phyloP scores from a whole-genome alignment of 2,113 vertebrate genomes.

The Axis porcinus region DNA sequence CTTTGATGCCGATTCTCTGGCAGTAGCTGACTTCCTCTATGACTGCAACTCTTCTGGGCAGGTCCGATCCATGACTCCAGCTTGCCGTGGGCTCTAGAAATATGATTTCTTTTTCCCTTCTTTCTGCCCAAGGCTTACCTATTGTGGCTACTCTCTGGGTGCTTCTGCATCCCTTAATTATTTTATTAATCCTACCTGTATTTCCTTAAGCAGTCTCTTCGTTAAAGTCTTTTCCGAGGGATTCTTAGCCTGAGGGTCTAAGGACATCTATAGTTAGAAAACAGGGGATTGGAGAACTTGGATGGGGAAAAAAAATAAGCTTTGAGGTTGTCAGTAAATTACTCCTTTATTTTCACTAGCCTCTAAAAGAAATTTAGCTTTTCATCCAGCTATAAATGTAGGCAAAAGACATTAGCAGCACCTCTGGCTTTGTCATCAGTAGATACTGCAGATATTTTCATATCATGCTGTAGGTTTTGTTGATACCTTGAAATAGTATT shows the following conservation, averaged over 20 bases:
- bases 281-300: neutral
- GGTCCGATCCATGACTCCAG: fast-evolving
- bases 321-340: neutral
- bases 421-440: neutral
- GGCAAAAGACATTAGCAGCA: neutral
- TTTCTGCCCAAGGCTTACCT: neutral
- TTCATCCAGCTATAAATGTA: neutral
- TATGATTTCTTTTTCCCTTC: neutral
- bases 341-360: neutral
- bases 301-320: neutral
- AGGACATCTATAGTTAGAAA: neutral
- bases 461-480: neutral
- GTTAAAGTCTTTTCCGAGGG: neutral
- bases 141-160: neutral
- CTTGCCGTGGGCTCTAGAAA: neutral
- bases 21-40: neutral
- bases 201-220: neutral
- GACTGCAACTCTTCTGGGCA: neutral
- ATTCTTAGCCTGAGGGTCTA: neutral
- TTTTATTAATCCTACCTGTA: neutral
- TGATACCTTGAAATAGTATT: neutral
- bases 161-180: neutral
- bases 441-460: neutral
- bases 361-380: neutral
- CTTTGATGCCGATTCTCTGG: neutral